These are phyloP conservation scores for Meteorus cinctellus DNA, from an alignment of 2,888 invertebrate genomes.

Conservation along the genomic window DNA sequence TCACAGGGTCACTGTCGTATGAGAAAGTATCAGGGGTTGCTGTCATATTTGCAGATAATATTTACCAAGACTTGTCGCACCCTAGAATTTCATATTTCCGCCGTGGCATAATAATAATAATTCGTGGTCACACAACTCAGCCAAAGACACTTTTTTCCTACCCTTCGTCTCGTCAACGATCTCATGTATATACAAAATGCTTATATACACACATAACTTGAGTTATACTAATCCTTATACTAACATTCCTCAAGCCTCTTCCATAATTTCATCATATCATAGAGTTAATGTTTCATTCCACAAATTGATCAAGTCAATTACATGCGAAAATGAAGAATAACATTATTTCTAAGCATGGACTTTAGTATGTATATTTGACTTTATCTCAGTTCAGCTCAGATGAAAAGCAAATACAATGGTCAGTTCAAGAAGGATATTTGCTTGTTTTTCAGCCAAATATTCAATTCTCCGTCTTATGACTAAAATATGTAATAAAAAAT, in stretches of 20 bases:
- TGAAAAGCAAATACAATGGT: conserved; percentile 8
- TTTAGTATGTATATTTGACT: neutral
- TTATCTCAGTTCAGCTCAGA: neutral
- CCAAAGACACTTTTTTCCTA: conserved; percentile 24
- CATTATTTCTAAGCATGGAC: neutral
- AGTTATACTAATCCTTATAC: conserved; percentile 34
- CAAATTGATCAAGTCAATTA: conserved; percentile 21
- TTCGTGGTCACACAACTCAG: conserved; percentile 34
- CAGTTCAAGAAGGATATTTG: too few relatives aligned
- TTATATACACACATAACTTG: conserved; percentile 14
- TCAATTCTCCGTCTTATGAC: too few relatives aligned
- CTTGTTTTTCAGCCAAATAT: too few relatives aligned
- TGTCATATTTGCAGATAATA: conserved; percentile 67
- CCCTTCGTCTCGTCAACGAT: conserved; percentile 20
- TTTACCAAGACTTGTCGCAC: conserved; percentile 63
- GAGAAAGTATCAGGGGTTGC: conserved; percentile 42
- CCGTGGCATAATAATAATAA: conserved; percentile 39
- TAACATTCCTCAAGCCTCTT: conserved; percentile 27
- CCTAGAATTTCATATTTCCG: conserved; percentile 48
- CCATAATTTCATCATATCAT: conserved; percentile 24
- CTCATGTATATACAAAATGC: conserved; percentile 7
- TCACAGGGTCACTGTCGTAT: conserved; percentile 1
- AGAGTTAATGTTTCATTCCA: conserved; percentile 16
- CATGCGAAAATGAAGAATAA: conserved; percentile 12
- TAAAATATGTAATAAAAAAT: too few relatives aligned